Evolutionary conservation across 2,888 invertebrate species (phyloP).

Genomic region (Rotaria magnacalcarata): DNA sequence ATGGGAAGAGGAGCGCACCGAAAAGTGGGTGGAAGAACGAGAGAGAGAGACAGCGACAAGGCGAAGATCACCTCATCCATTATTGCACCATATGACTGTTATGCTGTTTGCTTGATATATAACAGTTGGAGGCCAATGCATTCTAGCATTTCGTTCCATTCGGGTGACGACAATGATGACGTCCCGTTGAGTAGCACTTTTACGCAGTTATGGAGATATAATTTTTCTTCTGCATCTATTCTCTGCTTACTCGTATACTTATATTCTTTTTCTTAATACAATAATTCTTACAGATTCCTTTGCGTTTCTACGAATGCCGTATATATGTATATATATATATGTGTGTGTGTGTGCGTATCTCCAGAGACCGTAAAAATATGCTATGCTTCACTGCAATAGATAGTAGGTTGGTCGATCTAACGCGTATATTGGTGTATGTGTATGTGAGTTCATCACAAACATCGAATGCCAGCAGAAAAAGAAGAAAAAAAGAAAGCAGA

Average conservation of each 20-base stretch:
- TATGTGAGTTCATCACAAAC: neutral
- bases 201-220: neutral
- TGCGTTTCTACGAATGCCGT: neutral
- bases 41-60: neutral
- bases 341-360: neutral
- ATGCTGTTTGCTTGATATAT: neutral
- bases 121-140: neutral
- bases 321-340: neutral
- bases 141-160: conserved; percentile 4
- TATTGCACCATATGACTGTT: neutral
- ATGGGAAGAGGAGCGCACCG: conserved; percentile 12
- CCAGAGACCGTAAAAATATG: conserved; percentile 24
- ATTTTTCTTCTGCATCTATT: neutral
- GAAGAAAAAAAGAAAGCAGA: neutral
- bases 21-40: conserved; percentile 11
- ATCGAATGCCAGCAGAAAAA: neutral
- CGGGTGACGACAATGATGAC: neutral
- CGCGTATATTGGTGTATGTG: neutral
- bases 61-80: conserved; percentile 1
- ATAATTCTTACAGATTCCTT: neutral
- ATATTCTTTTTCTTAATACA: neutral
- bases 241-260: neutral
- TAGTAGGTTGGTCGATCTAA: neutral
- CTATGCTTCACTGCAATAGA: conserved; percentile 14
- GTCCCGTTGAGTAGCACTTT: neutral